Evolutionary conservation across 2,113 vertebrate genomes (phyloP).

Genomic region (Myrmophylax atrothorax): DNA sequence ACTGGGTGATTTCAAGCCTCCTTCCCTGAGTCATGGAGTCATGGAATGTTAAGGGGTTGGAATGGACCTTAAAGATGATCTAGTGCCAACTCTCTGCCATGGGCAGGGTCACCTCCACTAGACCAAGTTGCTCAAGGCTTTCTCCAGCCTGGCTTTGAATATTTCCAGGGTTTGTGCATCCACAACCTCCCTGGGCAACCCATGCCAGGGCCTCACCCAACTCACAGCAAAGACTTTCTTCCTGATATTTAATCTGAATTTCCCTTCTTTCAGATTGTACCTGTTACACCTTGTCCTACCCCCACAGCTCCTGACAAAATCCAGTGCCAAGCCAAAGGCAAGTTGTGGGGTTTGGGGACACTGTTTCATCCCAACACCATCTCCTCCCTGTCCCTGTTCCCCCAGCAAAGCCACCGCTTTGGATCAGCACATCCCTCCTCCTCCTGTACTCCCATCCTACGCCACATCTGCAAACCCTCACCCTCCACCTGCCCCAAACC

Average conservation of each 20-base stretch:
- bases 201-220: not conserved
- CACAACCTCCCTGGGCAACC: not conserved
- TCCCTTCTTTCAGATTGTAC: not conserved
- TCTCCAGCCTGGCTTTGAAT: not conserved
- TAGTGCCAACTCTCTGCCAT: not conserved
- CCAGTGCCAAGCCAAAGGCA: accelerated
- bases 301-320: not conserved
- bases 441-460: not conserved
- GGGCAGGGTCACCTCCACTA: not conserved
- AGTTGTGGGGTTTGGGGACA: not conserved
- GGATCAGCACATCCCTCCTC: not conserved
- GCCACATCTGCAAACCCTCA: not conserved
- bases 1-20: accelerated
- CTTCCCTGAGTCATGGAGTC: not conserved
- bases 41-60: not conserved
- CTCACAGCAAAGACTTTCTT: not conserved
- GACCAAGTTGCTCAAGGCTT: not conserved
- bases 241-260: not conserved
- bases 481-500: accelerated
- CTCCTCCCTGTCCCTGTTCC: not conserved
- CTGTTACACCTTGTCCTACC: not conserved
- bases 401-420: accelerated
- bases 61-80: not conserved
- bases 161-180: not conserved
- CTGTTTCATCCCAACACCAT: accelerated